phyloP scores from a whole-genome alignment of 2,888 invertebrate genomes.

The Melolontha melolontha region DNA sequence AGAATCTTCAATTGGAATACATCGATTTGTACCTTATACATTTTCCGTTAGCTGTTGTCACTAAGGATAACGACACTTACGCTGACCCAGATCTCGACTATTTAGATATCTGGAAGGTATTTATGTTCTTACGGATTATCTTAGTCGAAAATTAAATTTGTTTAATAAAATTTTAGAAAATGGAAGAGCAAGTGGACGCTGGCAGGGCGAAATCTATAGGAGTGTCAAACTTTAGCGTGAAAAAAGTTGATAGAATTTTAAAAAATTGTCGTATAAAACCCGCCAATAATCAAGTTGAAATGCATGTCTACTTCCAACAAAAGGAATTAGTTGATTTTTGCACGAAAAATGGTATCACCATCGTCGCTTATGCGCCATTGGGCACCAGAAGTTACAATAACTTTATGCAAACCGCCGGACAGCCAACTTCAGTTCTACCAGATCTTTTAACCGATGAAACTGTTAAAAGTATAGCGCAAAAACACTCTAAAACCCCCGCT shows the following conservation, averaged over 20 bases:
- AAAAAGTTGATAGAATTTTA: constrained; percentile 76
- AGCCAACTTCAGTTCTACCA: constrained; percentile 69
- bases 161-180: constrained; percentile 50
- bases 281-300: constrained; percentile 74
- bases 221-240: constrained; percentile 80
- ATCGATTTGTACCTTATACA: constrained; percentile 84
- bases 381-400: constrained; percentile 64
- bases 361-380: constrained; percentile 68
- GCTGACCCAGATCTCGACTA: constrained; percentile 75
- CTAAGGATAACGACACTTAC: constrained; percentile 72
- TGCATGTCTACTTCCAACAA: constrained; percentile 67
- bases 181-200: constrained; percentile 38
- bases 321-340: constrained; percentile 64
- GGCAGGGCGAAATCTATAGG: constrained; percentile 77
- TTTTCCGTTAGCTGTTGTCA: constrained; percentile 74
- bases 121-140: constrained; percentile 27
- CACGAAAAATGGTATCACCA: constrained; percentile 61
- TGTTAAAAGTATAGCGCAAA: constrained; percentile 69
- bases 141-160: constrained; percentile 67
- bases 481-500: constrained; percentile 75
- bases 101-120: constrained; percentile 77
- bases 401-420: constrained; percentile 55
- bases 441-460: constrained; percentile 72
- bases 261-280: constrained; percentile 71
- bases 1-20: constrained; percentile 77